Percentiles rank a stretch among this genome's conserved stretches.
These are phyloP conservation scores for Okapia johnstoni DNA, from an alignment of 2,113 vertebrate genomes.

Conservation along the genomic window DNA sequence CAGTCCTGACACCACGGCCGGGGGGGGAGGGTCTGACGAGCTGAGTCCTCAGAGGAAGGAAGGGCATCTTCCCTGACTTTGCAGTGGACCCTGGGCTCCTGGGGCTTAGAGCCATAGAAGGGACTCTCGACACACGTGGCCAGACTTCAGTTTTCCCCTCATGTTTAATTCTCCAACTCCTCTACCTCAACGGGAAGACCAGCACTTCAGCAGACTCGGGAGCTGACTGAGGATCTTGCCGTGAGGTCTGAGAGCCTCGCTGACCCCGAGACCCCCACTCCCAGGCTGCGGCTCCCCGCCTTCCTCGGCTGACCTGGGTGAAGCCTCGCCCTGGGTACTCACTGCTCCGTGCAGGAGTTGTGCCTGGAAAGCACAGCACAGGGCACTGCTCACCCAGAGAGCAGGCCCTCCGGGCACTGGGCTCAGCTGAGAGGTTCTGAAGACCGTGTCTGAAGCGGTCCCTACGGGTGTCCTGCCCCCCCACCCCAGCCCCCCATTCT, in stretches of 20 bases:
- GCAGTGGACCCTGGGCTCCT: rapidly evolving
- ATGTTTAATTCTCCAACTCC: rapidly evolving
- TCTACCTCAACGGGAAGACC: too few species aligned
- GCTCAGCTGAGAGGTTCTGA: neutral
- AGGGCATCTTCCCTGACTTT: too few species aligned
- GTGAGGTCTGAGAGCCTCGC: neutral
- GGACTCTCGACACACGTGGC: neutral
- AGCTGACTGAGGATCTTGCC: neutral
- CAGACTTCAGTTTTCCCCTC: neutral
- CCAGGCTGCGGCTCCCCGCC: neutral
- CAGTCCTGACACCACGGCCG: rapidly evolving
- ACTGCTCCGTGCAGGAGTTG: neutral
- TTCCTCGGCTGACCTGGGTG: neutral
- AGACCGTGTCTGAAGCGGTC: neutral
- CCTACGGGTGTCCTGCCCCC: neutral
- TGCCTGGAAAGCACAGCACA: neutral
- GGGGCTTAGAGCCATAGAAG: neutral
- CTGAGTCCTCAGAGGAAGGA: neutral
- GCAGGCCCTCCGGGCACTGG: neutral
- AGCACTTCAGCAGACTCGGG: rapidly evolving
- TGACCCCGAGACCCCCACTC: neutral
- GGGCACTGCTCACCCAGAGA: neutral
- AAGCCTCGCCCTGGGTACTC: neutral
- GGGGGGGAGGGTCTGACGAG: rapidly evolving
- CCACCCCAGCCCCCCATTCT: rapidly evolving